These are phyloP conservation scores for Nasonia giraulti DNA, from an alignment of 1,140 invertebrate genomes.

Conservation along the genomic window DNA sequence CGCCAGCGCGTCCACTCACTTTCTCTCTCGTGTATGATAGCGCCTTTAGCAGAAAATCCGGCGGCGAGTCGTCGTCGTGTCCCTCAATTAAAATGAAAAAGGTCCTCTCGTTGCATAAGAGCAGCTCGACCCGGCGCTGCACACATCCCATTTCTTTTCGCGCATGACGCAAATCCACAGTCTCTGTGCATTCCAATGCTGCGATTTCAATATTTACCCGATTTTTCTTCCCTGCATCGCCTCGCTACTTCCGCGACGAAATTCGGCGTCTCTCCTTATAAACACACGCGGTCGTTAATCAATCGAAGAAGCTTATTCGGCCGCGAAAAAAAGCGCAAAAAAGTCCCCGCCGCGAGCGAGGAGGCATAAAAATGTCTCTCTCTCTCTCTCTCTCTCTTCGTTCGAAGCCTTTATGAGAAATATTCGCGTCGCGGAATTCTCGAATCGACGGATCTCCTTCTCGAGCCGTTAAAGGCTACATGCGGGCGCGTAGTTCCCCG, in stretches of 20 bases:
- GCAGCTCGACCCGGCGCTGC: background rate
- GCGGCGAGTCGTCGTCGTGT: background rate
- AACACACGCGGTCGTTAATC: constrained; percentile 19
- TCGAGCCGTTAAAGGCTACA: constrained; percentile 35
- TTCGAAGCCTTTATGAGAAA: constrained; percentile 7
- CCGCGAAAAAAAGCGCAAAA: background rate
- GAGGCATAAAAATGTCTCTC: constrained; percentile 27
- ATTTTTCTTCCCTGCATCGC: background rate
- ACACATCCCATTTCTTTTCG: background rate
- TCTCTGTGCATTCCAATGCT: background rate
- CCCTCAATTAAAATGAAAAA: constrained; percentile 4
- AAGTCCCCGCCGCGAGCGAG: too few species aligned
- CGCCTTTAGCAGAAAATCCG: background rate
- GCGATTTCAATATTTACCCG: background rate
- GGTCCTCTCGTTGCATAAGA: background rate
- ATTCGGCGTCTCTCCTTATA: background rate
- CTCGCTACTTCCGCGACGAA: background rate
- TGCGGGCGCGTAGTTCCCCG: constrained; percentile 50
- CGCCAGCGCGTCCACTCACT: background rate
- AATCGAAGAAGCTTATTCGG: background rate
- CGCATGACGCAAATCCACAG: background rate
- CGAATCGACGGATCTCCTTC: background rate
- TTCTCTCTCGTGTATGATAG: background rate
- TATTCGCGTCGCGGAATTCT: constrained; percentile 19
- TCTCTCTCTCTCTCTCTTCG: too few species aligned